These are phyloP conservation scores for Meandrusa payeni DNA, from an alignment of 2,888 invertebrate genomes.

Conservation along the genomic window DNA sequence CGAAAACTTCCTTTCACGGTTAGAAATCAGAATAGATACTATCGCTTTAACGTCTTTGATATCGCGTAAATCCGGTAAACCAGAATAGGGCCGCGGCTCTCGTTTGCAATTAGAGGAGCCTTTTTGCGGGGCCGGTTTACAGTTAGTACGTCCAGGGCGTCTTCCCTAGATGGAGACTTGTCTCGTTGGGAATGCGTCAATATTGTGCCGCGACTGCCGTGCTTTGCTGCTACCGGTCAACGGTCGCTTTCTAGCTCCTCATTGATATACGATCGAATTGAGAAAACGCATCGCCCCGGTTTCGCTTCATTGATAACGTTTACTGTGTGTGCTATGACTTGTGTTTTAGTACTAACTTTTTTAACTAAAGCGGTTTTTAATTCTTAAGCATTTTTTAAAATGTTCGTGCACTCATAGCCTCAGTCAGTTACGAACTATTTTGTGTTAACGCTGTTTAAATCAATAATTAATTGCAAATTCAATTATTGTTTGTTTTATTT, in stretches of 20 bases:
- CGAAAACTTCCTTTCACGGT: slow-evolving; percentile 10
- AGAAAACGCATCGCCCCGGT: slow-evolving; percentile 3
- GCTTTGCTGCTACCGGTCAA: slow-evolving; percentile 35
- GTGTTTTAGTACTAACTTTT: no score
- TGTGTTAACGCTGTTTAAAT: no score
- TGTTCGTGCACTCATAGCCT: no score
- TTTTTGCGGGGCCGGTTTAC: slow-evolving; percentile 56
- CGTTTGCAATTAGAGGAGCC: slow-evolving; percentile 56
- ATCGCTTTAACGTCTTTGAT: slow-evolving; percentile 18
- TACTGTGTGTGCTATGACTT: neutral
- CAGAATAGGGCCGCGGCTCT: slow-evolving; percentile 33
- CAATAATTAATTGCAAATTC: no score
- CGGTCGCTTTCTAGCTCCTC: slow-evolving; percentile 37
- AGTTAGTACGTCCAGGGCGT: slow-evolving; percentile 61
- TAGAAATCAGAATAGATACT: slow-evolving; percentile 13
- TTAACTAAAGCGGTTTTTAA: no score
- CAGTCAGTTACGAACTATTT: no score
- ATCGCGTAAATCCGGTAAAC: slow-evolving; percentile 18
- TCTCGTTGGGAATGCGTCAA: slow-evolving; percentile 62
- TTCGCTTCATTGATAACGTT: slow-evolving; percentile 24
- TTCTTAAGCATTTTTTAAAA: no score
- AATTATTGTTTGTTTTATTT: no score
- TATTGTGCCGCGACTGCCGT: slow-evolving; percentile 47
- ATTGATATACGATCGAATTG: slow-evolving; percentile 26
- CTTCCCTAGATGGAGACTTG: slow-evolving; percentile 64